Evolutionary conservation across 2,888 invertebrate genomes (phyloP).

Genomic region (Macropis europaea): DNA sequence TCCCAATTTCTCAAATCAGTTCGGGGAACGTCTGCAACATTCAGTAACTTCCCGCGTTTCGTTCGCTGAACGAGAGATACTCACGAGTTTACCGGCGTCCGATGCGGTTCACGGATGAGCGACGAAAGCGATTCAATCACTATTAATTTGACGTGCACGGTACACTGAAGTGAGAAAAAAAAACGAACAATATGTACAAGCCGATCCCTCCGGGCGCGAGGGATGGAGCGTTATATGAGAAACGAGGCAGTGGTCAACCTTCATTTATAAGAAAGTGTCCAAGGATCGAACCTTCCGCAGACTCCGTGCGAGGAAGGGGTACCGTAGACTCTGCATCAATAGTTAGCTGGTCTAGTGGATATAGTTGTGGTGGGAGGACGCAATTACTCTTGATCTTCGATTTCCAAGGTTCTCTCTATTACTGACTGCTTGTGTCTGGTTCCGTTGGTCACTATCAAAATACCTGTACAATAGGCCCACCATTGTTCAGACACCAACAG

Average conservation of each 20-base stretch:
- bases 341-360: conserved; percentile 1
- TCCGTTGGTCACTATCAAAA: conserved; percentile 15
- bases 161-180: conserved; percentile 8
- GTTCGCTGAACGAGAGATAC: no score
- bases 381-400: conserved; percentile 67
- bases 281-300: conserved; percentile 74
- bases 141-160: conserved; percentile 17
- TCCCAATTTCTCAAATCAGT: no score
- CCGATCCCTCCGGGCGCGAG: conserved; percentile 65
- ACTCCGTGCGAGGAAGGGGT: conserved; percentile 60
- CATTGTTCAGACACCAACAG: no score
- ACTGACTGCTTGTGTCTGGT: conserved; percentile 28
- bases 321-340: conserved; percentile 13
- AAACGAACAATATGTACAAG: background rate
- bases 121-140: conserved; percentile 13
- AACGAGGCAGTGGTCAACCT: conserved; percentile 66
- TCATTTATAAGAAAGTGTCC: conserved; percentile 78
- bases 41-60: no score
- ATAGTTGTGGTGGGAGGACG: conserved; percentile 49
- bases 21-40: no score
- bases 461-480: no score
- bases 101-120: no score
- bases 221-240: conserved; percentile 74
- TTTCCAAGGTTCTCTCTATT: conserved; percentile 65
- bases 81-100: no score